Percentiles rank a stretch among this genome's conserved stretches.
phyloP scores from a whole-genome alignment of 1,140 invertebrate species.

The Bombus breviceps region DNA sequence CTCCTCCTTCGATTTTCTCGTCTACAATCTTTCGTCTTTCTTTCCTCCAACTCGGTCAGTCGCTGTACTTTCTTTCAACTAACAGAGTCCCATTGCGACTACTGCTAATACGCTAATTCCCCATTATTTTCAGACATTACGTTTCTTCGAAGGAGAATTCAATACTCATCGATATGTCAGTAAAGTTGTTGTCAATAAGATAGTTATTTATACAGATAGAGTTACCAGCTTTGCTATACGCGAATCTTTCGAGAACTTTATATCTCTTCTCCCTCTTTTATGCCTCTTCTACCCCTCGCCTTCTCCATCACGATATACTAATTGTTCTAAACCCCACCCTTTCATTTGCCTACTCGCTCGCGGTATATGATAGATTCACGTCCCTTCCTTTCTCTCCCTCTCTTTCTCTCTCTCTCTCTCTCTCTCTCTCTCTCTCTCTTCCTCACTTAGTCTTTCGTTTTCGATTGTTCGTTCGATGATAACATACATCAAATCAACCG shows the following conservation, averaged over 20 bases:
- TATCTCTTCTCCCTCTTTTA: background rate
- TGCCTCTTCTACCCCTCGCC: background rate
- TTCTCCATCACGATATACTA: background rate
- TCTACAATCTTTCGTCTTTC: conserved; percentile 19
- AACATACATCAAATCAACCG: background rate
- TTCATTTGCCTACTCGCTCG: background rate
- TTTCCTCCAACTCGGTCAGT: background rate
- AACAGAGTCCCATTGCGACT: background rate
- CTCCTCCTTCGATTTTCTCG: background rate
- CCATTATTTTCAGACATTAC: background rate
- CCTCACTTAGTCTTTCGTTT: background rate
- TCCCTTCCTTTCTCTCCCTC: background rate
- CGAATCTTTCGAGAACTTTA: background rate
- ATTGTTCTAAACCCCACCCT: background rate
- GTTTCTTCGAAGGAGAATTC: background rate
- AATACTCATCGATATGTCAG: background rate
- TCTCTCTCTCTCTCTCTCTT: background rate
- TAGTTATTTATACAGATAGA: background rate
- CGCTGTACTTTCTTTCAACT: background rate
- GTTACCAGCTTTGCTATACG: background rate
- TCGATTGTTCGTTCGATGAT: background rate
- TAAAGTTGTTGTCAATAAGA: background rate
- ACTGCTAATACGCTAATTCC: background rate
- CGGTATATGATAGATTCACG: background rate
- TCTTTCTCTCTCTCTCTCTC: background rate